These are phyloP conservation scores for Oreamnos americanus DNA, from an alignment of 2,113 vertebrate genomes.

Conservation along the genomic window DNA sequence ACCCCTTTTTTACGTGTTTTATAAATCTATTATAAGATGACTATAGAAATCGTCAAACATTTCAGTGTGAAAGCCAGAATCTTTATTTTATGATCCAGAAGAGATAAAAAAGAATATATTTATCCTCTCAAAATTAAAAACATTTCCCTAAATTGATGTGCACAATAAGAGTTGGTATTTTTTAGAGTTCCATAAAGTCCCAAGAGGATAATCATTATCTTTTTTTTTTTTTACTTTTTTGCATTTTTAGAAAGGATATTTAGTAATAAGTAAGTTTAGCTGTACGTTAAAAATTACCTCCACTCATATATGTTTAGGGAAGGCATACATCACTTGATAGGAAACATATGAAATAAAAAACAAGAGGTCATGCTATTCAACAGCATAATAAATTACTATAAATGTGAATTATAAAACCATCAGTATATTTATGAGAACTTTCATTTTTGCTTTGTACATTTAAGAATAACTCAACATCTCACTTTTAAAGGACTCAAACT, in stretches of 20 bases:
- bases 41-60: not conserved
- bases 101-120: not conserved
- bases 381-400: conserved; percentile 49
- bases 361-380: conserved; percentile 66
- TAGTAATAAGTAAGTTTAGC: not conserved
- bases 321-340: conserved; percentile 55
- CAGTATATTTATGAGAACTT: conserved; percentile 52
- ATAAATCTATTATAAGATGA: not conserved
- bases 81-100: not conserved
- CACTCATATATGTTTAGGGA: not conserved
- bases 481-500: conserved; percentile 38
- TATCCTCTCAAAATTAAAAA: not conserved
- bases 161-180: not conserved
- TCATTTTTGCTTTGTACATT: conserved; percentile 57
- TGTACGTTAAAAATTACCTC: not conserved
- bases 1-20: not conserved
- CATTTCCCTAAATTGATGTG: not conserved
- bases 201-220: not conserved
- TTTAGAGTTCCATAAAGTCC: not conserved
- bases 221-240: no score
- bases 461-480: conserved; percentile 40
- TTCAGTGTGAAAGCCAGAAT: not conserved
- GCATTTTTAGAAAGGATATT: not conserved
- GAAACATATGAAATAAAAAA: conserved; percentile 44
- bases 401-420: conserved; percentile 69